Evolutionary conservation across 2,888 invertebrate species (phyloP).

Genomic region (Eulithis testata): DNA sequence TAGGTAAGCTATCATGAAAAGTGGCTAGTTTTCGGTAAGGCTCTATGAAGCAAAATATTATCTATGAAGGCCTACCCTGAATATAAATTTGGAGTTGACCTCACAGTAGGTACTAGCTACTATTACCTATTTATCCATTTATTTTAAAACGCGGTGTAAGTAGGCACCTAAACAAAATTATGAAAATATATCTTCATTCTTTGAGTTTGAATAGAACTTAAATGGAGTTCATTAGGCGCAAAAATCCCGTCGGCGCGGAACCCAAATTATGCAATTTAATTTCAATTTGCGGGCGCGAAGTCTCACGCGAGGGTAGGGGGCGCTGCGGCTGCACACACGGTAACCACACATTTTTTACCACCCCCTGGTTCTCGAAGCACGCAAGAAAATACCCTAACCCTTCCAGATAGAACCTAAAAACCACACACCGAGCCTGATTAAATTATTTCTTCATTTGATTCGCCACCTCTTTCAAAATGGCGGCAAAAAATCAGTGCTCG

Average conservation of each 20-base stretch:
- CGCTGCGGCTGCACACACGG: conserved; percentile 66
- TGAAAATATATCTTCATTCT: conserved; percentile 24
- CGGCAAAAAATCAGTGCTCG: conserved; percentile 59
- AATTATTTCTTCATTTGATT: conserved; percentile 82
- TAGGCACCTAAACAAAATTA: not conserved
- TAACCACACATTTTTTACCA: conserved; percentile 68
- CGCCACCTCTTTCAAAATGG: conserved; percentile 83
- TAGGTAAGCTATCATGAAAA: no score
- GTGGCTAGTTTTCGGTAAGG: no score
- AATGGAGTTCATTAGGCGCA: conserved; percentile 74
- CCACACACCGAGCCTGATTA: conserved; percentile 60
- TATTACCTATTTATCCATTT: no score
- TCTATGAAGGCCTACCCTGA: no score
- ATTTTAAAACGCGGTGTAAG: not conserved
- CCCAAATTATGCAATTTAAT: conserved; percentile 80
- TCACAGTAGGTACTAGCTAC: no score
- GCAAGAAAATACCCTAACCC: conserved; percentile 64
- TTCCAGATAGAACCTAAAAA: conserved; percentile 55
- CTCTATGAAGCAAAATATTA: no score
- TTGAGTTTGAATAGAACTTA: conserved; percentile 50
- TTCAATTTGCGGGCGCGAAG: conserved; percentile 73
- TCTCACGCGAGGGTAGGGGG: conserved; percentile 42
- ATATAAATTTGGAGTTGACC: no score
- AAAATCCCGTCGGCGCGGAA: conserved; percentile 55
- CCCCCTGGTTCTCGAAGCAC: conserved; percentile 52